These are phyloP conservation scores for Diachasma alloeum DNA, from an alignment of 1,140 invertebrate genomes.

Conservation along the genomic window DNA sequence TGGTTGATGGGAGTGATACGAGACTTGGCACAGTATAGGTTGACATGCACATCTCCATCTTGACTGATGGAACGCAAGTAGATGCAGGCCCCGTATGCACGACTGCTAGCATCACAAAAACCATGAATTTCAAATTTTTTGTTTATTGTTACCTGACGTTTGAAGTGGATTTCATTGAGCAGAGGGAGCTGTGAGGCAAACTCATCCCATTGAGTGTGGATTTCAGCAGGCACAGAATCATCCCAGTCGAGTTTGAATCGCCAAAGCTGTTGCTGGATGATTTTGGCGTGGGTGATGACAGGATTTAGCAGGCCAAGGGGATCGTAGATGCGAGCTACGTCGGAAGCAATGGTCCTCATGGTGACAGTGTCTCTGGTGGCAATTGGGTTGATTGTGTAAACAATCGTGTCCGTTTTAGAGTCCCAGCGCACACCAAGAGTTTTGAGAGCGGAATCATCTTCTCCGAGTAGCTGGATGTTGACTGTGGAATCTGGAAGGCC, in stretches of 20 bases:
- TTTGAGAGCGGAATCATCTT: conserved; percentile 6
- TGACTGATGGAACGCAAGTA: conserved; percentile 8
- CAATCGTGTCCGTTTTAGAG: conserved; percentile 34
- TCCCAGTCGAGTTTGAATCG: conserved; percentile 46
- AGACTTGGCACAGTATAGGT: conserved; percentile 22
- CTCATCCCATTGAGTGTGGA: conserved; percentile 33
- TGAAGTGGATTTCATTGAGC: conserved; percentile 28
- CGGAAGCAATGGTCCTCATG: conserved; percentile 43
- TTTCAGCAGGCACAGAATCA: conserved; percentile 26
- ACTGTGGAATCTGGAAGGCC: not conserved
- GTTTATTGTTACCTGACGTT: not conserved
- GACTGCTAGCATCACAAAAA: conserved; percentile 40
- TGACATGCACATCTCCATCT: not conserved
- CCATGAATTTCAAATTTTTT: conserved; percentile 33
- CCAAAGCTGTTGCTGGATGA: conserved; percentile 50
- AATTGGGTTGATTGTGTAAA: conserved; percentile 5
- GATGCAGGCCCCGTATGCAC: conserved; percentile 36
- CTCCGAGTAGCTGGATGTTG: not conserved
- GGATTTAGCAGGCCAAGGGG: conserved; percentile 48
- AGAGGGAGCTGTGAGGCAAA: conserved; percentile 21
- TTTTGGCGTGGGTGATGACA: conserved; percentile 44
- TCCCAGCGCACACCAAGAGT: conserved; percentile 33
- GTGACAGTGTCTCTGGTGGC: conserved; percentile 19
- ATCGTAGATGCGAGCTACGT: conserved; percentile 49
- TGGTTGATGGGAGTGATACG: conserved; percentile 47